Conservation (phyloP, 2,797 vertebrate species). For the Echeneis naucrates region DNA sequence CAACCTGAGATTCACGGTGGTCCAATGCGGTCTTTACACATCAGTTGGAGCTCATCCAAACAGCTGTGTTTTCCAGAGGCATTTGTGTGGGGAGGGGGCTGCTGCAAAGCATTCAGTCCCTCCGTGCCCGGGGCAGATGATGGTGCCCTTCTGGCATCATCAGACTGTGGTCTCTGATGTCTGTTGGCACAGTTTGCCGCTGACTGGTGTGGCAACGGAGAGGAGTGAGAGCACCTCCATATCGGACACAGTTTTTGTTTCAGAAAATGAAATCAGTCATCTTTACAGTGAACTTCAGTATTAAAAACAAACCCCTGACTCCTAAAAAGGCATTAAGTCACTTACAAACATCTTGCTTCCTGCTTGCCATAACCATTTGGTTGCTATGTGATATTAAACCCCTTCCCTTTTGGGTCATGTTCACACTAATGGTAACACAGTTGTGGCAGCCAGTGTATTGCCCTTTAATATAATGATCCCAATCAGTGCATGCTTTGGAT, state of each 20-base stretch:
- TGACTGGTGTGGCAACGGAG: slow-evolving; percentile 21
- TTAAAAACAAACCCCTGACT: no score
- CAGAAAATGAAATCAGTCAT: not conserved
- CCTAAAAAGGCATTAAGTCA: no score
- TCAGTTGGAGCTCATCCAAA: slow-evolving; percentile 45
- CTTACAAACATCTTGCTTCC: no score
- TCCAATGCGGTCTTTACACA: slow-evolving; percentile 41
- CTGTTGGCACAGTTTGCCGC: slow-evolving; percentile 23
- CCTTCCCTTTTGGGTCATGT: no score
- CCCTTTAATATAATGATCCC: not conserved
- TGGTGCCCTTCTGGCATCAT: slow-evolving; percentile 48
- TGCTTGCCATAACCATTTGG: no score
- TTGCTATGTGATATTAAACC: no score
- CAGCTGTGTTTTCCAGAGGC: slow-evolving; percentile 29
- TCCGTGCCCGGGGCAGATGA: slow-evolving; percentile 43
- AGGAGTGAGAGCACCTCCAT: not conserved
- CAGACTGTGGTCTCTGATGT: slow-evolving; percentile 15
- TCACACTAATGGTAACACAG: no score
- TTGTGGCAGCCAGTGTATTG: not conserved
- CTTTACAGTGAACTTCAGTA: not conserved
- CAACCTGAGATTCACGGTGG: slow-evolving; percentile 18
- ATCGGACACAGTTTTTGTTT: slow-evolving; percentile 1
- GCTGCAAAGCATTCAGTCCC: slow-evolving; percentile 19
- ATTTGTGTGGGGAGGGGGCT: slow-evolving; percentile 38
- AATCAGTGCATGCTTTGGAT: not conserved